Evolutionary conservation across 2,888 invertebrate genomes (phyloP).

Genomic region (Coremacera marginata): DNA sequence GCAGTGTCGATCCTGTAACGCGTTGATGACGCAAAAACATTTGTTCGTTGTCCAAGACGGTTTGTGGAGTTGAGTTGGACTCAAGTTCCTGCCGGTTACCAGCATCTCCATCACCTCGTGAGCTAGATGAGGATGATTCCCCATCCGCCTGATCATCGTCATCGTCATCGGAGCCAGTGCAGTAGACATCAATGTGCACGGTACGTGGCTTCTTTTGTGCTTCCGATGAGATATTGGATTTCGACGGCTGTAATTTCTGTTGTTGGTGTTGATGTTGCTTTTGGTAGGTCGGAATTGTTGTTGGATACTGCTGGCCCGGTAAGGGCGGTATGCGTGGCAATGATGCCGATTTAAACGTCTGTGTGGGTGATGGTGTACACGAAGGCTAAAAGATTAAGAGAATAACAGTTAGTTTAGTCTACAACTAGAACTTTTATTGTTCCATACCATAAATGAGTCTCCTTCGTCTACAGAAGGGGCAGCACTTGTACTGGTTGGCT

Average conservation of each 20-base stretch:
- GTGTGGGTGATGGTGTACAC: slow-evolving; percentile 53
- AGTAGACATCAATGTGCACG: slow-evolving; percentile 82
- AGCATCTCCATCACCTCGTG: slow-evolving; percentile 49
- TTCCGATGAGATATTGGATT: slow-evolving; percentile 41
- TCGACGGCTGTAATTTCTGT: slow-evolving; percentile 37
- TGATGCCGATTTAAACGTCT: slow-evolving; percentile 64
- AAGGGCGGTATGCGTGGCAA: slow-evolving; percentile 61
- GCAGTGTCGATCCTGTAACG: slow-evolving; percentile 69
- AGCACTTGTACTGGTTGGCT: slow-evolving; percentile 35
- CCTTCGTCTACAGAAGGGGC: slow-evolving; percentile 63
- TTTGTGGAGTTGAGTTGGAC: slow-evolving; percentile 74
- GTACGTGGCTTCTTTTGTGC: slow-evolving; percentile 72
- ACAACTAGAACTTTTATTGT: no score
- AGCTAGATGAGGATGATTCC: slow-evolving; percentile 54
- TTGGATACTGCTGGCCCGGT: slow-evolving; percentile 47
- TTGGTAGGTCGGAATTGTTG: slow-evolving; percentile 21
- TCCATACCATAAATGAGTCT: slow-evolving; percentile 65
- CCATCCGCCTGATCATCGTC: slow-evolving; percentile 66
- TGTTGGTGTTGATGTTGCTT: slow-evolving; percentile 44
- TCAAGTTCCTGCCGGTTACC: slow-evolving; percentile 61
- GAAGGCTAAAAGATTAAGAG: slow-evolving; percentile 45
- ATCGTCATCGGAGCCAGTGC: slow-evolving; percentile 75
- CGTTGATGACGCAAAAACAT: slow-evolving; percentile 74
- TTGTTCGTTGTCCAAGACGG: slow-evolving; percentile 76
- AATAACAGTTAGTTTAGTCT: not conserved